Base-by-base conservation (phyloP, 2,113 vertebrate species). In the Oreochromis aureus region DNA sequence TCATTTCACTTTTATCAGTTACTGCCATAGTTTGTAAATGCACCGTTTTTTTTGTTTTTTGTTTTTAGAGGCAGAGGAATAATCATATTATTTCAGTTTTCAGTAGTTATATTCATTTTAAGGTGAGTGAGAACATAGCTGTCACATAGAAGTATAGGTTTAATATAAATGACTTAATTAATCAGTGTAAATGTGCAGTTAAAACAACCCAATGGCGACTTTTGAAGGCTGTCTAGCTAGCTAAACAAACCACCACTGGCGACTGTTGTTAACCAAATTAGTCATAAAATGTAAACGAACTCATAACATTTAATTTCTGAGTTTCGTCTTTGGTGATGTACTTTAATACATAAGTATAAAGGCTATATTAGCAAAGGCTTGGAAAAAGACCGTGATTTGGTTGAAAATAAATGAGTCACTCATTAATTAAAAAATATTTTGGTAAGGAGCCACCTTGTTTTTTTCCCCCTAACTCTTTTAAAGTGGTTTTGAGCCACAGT, bases 391-490 rank as follows among this genome's bases (percentile, higher is more conserved):
- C 48, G 18, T 9, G 19, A 54, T 10, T 10, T n/a, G 53, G 53
- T 54, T 54, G 19, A 22, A 22, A 22, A 54, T 54, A 54, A n/a
- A 54, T 54, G 19, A 10, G 9, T 10, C 53, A 54, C 53, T 27
- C 53, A 5, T 19, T 54, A 10, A 5, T 54, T 54, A 53, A 54
- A 54, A n/a, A 54, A 54, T 22, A 54, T 54, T 54, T 54, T 54
- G 53, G 22, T 58, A 58, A 58, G 12, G 6, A 27, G 22, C 6
- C 22, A 58, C 6, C 2, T 55, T 55, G 19, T 7, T 7, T 19
- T 56, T 12, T 0, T 0, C 10, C 19, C 18, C 2, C 10, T 1
- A 58, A 58, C 22, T 58, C 11, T 58, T 58, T 58, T 58, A 24
- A 7, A 2, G 12, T 58, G 55, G 55, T 58, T 24, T 56, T 58